phyloP scores from a whole-genome alignment of 2,113 vertebrate species.

The Trematocara marginatum region DNA sequence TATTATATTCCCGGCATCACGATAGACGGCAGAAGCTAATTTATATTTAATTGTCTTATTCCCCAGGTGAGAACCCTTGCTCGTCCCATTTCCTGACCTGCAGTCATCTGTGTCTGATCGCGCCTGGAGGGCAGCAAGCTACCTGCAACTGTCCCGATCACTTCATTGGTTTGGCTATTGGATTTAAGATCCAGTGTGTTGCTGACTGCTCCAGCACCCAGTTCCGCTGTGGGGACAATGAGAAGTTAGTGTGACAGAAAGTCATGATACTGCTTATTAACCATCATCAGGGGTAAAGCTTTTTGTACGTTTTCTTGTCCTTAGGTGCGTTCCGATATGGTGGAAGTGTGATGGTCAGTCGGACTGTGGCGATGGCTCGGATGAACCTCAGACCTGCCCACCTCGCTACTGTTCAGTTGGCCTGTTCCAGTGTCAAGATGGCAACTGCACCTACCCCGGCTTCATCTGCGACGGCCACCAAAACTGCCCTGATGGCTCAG shows the following conservation, averaged over 20 bases:
- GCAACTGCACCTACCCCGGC: slow-evolving; percentile 63
- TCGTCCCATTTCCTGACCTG: slow-evolving; percentile 54
- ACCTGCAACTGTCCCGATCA: slow-evolving; percentile 67
- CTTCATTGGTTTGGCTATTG: slow-evolving; percentile 54
- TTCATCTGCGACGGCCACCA: slow-evolving; percentile 58
- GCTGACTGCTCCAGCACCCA: slow-evolving; percentile 73
- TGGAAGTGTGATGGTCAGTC: slow-evolving; percentile 71
- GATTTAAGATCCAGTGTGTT: slow-evolving; percentile 66
- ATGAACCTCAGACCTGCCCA: slow-evolving; percentile 67
- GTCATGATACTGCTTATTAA: background rate
- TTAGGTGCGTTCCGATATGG: slow-evolving; percentile 69
- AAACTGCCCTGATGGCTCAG: slow-evolving; percentile 66
- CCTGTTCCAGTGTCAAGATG: slow-evolving; percentile 70
- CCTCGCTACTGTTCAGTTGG: slow-evolving; percentile 55
- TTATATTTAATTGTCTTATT: background rate
- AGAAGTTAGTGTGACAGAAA: slow-evolving; percentile 48
- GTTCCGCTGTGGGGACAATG: slow-evolving; percentile 73
- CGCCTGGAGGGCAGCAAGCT: slow-evolving; percentile 50
- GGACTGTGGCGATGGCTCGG: slow-evolving; percentile 65
- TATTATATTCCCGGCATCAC: background rate
- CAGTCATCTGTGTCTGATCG: slow-evolving; percentile 71
- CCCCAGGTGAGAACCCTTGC: slow-evolving; percentile 67
- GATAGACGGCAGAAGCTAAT: background rate
- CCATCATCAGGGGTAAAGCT: background rate
- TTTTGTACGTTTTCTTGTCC: background rate